Percentiles rank a stretch among this genome's conserved stretches.
These are phyloP conservation scores for Catharus fuscescens DNA, from an alignment of 2,113 vertebrate species.

Conservation along the genomic window DNA sequence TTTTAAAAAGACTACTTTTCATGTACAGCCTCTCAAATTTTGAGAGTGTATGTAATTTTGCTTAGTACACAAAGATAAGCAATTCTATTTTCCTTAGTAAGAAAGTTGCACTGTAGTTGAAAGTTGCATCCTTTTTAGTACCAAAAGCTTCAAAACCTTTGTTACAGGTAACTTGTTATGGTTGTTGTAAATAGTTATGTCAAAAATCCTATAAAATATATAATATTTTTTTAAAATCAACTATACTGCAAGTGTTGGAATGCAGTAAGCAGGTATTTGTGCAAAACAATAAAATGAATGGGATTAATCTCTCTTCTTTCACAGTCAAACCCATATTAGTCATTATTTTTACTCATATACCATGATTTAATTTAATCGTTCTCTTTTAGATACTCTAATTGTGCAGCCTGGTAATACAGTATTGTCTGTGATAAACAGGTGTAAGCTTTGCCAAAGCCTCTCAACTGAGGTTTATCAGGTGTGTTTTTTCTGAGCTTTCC, in stretches of 20 bases:
- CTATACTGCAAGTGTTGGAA: not conserved
- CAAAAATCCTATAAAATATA: not conserved
- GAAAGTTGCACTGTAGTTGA: not conserved
- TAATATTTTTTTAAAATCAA: not conserved
- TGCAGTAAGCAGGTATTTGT: not conserved
- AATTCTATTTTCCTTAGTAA: not conserved
- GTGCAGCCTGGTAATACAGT: not conserved
- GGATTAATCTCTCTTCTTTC: not conserved
- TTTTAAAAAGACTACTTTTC: not conserved
- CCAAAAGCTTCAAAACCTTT: not conserved
- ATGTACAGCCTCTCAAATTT: not conserved
- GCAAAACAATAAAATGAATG: not conserved
- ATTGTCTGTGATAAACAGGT: not conserved
- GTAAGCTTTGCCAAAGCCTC: not conserved
- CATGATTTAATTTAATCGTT: not conserved
- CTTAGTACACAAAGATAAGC: not conserved
- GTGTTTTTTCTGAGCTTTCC: not conserved
- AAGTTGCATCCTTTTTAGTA: not conserved
- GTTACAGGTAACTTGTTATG: fast-evolving
- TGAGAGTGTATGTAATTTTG: fast-evolving
- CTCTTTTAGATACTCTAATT: not conserved
- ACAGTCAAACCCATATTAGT: not conserved
- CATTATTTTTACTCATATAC: not conserved
- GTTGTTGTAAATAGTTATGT: not conserved
- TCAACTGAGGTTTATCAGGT: not conserved